Base-by-base conservation (phyloP, 2,113 vertebrate genomes). In the Heptranchias perlo region DNA sequence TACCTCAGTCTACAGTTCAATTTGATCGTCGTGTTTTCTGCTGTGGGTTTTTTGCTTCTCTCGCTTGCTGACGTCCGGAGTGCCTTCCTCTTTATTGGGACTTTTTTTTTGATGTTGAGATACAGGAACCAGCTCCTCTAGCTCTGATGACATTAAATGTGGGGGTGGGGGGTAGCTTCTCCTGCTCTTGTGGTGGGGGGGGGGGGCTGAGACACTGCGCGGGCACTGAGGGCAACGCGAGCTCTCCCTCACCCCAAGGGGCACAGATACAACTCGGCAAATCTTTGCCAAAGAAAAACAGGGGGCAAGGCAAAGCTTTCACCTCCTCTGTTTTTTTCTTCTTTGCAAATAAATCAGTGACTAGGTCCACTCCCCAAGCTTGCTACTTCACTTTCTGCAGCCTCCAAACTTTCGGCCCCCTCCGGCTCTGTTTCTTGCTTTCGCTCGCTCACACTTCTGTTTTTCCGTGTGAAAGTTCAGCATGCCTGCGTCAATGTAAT, bases 391-490 rank as follows among this genome's bases (percentile, higher is more conserved):
- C 28, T 13, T 13, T 54, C 52, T 58, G 49, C 87, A 58, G 31
- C 2, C 52, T 52, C 87, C 87, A 58, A 91, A 58, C 87, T 91
- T 91, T 54, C 10, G n/a, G 25, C 28, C 11, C 23, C 31, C 39
- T 1, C 44, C 21, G 18, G 18, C 39, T 84, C 86, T 54, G 84
- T 54, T 35, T 89, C 52, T 54, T 58, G 3, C 49, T 54, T 91
- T 58, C 87, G 6, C 11, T 54, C 87, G 4, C 52, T 35, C n/a
- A n/a, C n/a, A n/a, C 86, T 52, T 7, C 87, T 58, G 87, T 13
- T 58, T 91, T 91, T 91, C 87, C 87, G 87, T 91, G 87, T 91
- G 87, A 91, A 91, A 91, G 87, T 91, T 91, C 87, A 54, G 87
- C 31, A 35, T 54, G 28, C 69, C 4, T 91, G 87, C 87, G 87